Evolutionary conservation across 1,140 invertebrate genomes (phyloP).

Genomic region (Tribolium castaneum): DNA sequence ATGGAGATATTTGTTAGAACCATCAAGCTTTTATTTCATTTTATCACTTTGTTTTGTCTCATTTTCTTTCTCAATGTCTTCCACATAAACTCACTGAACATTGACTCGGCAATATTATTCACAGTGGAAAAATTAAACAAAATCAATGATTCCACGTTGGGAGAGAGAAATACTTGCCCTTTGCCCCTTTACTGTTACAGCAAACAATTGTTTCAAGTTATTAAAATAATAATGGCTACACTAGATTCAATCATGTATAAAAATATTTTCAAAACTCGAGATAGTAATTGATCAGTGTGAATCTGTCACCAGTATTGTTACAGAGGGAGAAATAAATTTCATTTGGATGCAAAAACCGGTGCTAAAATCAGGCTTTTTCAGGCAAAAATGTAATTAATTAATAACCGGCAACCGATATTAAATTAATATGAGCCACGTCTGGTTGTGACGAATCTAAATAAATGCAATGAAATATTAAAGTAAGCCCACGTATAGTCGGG

Average conservation of each 20-base stretch:
- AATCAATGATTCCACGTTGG: neutral
- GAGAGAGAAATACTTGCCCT: neutral
- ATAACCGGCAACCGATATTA: neutral
- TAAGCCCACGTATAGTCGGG: neutral
- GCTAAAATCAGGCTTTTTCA: neutral
- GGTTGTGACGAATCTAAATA: neutral
- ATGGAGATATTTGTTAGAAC: neutral
- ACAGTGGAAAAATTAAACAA: neutral
- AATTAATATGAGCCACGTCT: neutral
- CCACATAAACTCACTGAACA: neutral
- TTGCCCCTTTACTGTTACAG: neutral
- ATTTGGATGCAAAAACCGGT: no score
- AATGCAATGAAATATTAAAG: neutral
- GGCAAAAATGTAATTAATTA: neutral
- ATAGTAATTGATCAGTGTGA: no score
- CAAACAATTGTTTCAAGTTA: no score
- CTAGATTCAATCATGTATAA: no score
- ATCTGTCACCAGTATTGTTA: no score
- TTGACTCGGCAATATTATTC: no score
- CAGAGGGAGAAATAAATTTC: no score
- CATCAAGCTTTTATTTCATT: neutral
- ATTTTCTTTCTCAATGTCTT: neutral
- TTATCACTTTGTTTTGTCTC: neutral
- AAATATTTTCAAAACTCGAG: no score
- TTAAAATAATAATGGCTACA: no score